A percentile compares a stretch with the other conserved stretches of the same genome.
These are phyloP conservation scores for Dysidea cf. avara DNA, from an alignment of 37 sponge, comb jelly and placozoan genomes.

Conservation along the genomic window DNA sequence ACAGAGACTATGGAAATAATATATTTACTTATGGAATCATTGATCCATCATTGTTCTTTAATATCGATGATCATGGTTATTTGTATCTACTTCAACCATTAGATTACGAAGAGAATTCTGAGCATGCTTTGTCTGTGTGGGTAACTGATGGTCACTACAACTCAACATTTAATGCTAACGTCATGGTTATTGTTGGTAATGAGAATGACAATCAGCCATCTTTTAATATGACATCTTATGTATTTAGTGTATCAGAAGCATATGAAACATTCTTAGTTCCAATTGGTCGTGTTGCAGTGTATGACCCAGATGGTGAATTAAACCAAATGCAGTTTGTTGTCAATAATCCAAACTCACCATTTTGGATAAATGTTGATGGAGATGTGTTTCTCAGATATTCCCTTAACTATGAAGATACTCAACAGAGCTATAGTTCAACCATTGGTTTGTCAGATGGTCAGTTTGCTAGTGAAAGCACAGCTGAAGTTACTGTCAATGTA, in stretches of 20 bases:
- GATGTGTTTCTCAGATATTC: constrained; percentile 21
- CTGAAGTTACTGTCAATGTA: constrained; percentile 28
- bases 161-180: constrained; percentile 45
- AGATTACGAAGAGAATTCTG: constrained; percentile 43
- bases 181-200: constrained; percentile 43
- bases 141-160: constrained; percentile 45
- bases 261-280: constrained; percentile 19
- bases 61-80: constrained; percentile 21
- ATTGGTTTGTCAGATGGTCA: constrained; percentile 50
- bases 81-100: constrained; percentile 26
- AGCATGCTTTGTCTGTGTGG: constrained; percentile 24
- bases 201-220: constrained; percentile 61
- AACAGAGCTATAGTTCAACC: constrained; percentile 21
- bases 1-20: constrained; percentile 36
- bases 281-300: constrained; percentile 31
- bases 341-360: constrained; percentile 8
- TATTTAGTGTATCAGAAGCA: constrained; percentile 48
- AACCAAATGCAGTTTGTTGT: constrained; percentile 15
- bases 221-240: constrained; percentile 24
- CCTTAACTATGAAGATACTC: constrained; percentile 42
- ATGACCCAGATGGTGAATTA: constrained; percentile 29
- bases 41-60: constrained; percentile 16
- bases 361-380: constrained; percentile 35
- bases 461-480: neutral
- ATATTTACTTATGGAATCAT: constrained; percentile 14